A percentile compares a stretch with the other conserved stretches of the same genome.
These are phyloP conservation scores for Drymonia ruficornis DNA, from an alignment of 2,888 invertebrate species.

Conservation along the genomic window DNA sequence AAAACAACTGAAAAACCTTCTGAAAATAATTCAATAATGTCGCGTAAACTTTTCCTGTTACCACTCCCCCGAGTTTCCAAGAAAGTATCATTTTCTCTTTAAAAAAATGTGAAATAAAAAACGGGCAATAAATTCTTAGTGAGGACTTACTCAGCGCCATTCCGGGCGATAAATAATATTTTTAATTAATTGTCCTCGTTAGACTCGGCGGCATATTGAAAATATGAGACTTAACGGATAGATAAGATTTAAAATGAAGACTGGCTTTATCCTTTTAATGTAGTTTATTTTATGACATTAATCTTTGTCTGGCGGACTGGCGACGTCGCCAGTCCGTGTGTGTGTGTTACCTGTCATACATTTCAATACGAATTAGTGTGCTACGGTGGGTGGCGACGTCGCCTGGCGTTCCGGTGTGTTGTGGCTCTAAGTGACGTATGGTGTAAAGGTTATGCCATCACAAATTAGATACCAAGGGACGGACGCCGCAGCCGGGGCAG, in stretches of 20 bases:
- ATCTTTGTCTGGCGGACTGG: no score
- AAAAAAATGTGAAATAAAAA: constrained; percentile 16
- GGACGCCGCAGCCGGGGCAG: no score
- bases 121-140: constrained; percentile 22
- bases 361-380: no score
- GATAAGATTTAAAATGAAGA: background rate
- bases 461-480: no score
- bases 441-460: no score
- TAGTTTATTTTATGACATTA: background rate
- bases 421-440: no score
- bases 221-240: constrained; percentile 19
- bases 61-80: background rate
- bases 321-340: no score
- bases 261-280: background rate
- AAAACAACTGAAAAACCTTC: constrained; percentile 3
- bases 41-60: constrained; percentile 19
- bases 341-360: no score
- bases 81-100: constrained; percentile 10
- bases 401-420: no score
- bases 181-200: constrained; percentile 39
- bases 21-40: constrained; percentile 13
- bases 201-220: constrained; percentile 27
- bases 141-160: constrained; percentile 17
- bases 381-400: no score
- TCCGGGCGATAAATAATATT: constrained; percentile 31